These are phyloP conservation scores for Cyaniris semiargus DNA, from an alignment of 2,888 invertebrate genomes.

Conservation along the genomic window DNA sequence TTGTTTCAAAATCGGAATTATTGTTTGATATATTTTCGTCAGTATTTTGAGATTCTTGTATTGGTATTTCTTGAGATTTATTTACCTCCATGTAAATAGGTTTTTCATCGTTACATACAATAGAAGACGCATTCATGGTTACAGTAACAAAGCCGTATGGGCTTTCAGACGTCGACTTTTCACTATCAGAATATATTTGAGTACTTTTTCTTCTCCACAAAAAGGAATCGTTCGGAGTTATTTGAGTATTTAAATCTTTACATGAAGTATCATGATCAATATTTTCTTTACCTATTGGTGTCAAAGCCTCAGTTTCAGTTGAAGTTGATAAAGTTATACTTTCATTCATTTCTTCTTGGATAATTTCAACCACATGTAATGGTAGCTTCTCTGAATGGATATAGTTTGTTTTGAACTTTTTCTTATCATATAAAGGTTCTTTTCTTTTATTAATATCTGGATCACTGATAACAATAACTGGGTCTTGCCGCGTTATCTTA, in stretches of 20 bases:
- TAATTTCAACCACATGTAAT: slow-evolving; percentile 70
- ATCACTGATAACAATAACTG: slow-evolving; percentile 40
- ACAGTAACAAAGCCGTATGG: slow-evolving; percentile 62
- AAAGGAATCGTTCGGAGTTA: slow-evolving; percentile 84
- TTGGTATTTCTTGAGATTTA: slow-evolving; percentile 50
- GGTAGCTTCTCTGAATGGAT: slow-evolving; percentile 72
- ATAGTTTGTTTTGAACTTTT: slow-evolving; percentile 72
- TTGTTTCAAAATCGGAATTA: slow-evolving; percentile 69
- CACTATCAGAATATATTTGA: slow-evolving; percentile 67
- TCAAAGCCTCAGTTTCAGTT: slow-evolving; percentile 36
- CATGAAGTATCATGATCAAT: slow-evolving; percentile 44
- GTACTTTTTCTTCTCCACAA: slow-evolving; percentile 81
- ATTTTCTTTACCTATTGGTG: slow-evolving; percentile 39
- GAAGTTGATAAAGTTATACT: slow-evolving; percentile 41
- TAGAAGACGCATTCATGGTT: slow-evolving; percentile 53
- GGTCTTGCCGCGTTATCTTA: slow-evolving; percentile 47
- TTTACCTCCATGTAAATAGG: slow-evolving; percentile 43
- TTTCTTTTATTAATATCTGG: slow-evolving; percentile 51
- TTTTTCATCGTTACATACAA: slow-evolving; percentile 49
- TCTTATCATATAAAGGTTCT: slow-evolving; percentile 67
- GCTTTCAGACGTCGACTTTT: slow-evolving; percentile 60
- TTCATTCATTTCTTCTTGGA: slow-evolving; percentile 69
- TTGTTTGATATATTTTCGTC: slow-evolving; percentile 43
- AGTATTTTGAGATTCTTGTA: slow-evolving; percentile 52
- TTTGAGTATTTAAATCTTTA: slow-evolving; percentile 58